Base-by-base conservation (phyloP, 2,888 invertebrate genomes). In the Acrobeloides nanus region DNA sequence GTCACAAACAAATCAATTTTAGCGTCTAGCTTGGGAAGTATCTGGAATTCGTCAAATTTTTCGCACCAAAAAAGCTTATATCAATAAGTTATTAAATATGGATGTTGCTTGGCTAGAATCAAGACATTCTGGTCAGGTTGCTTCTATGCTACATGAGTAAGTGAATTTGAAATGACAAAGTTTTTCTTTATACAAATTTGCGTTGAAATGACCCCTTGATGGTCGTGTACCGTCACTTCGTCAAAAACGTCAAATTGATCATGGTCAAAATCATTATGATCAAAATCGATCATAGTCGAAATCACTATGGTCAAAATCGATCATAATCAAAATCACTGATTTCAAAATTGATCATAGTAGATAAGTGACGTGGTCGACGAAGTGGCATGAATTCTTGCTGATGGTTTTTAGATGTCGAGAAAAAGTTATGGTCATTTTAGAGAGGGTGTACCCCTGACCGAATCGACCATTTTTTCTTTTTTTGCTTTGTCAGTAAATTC, bases 21-120 rank as follows among this genome's bases (percentile, higher is more conserved):
- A 68, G 66, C 42, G 68, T 29, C 52, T 69, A 10, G 61, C 54
- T 0, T 69, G 68, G 68, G 70, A 70, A 48, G 51, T 70, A 23
- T 61, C 64, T 0, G 68, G 61, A 4, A 67, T 70, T 38, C 58
- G 70, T 7, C 70, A 64, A 39, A 56, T 62, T 3, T 62, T 62
- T 44, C 64, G 67, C 2, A 62, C 70, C 47, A 63, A 62, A 48
- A 63, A 60, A 24, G 66, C 66, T 17, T 70, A 70, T 49, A 62
- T 70, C 37, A 44, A 59, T 24, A 70, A 70, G 46, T 43, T 70
- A 33, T 54, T 70, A 10, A 54, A 67, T 42, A 70, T 70, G 70
- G 70, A 70, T 46, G 61, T 70, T n/a, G 57, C 68, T 1, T 71
- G 69, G 69, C 48, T 70, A 45, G 70, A 70, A 50, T 67, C 67